Conservation (phyloP, 2,888 invertebrate species). For the Galeopsomyia nigrocyanea region DNA sequence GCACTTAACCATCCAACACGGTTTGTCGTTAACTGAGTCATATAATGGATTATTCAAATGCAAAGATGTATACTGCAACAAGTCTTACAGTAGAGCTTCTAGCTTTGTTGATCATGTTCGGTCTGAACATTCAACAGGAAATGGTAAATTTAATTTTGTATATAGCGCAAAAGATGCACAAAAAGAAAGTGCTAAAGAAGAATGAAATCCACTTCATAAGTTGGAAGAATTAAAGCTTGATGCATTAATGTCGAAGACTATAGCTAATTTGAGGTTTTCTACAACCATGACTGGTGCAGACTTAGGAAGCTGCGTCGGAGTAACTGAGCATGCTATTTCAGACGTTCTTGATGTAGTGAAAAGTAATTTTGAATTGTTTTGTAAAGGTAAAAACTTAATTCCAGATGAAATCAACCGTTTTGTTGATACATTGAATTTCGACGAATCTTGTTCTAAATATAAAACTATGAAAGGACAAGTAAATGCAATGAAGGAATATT, state of each 20-base stretch:
- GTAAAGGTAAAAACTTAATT: not conserved
- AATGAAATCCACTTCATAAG: no score
- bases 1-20: no score
- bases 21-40: no score
- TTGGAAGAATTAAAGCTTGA: not conserved
- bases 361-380: not conserved
- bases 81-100: no score
- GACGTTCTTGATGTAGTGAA: not conserved
- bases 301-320: not conserved
- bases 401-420: not conserved
- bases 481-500: conserved; percentile 5
- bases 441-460: not conserved
- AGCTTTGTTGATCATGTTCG: no score
- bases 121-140: no score
- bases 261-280: not conserved
- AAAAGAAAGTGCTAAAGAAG: no score
- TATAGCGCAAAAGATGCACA: no score
- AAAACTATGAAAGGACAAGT: conserved; percentile 12
- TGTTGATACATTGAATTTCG: conserved; percentile 2
- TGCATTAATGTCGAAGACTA: not conserved
- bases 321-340: not conserved
- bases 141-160: no score
- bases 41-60: no score
- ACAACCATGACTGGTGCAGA: conserved; percentile 12
- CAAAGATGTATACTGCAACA: no score